Base-by-base conservation (phyloP, 2,888 invertebrate genomes). In the Parascotia fuliginaria region DNA sequence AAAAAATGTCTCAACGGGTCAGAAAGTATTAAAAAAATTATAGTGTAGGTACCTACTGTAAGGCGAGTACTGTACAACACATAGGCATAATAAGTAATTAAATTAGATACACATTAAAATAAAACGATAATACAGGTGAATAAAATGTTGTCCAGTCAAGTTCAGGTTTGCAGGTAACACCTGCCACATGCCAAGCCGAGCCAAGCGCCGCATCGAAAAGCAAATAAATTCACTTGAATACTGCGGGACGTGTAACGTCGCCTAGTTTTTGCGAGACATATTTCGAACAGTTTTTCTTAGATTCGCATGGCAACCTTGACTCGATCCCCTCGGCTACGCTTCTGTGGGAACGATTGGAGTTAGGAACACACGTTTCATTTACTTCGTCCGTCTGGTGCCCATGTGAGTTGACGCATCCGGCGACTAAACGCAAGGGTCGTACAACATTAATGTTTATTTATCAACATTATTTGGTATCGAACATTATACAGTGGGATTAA, bases 381-480 rank as follows among this genome's bases (percentile, higher is more conserved):
- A 77, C 79, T 73, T 70, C 70, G 79, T 56, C 69, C 86, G 89
- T 87, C 87, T 90, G 91, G 84, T 77, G 78, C 67, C 84, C 91
- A 91, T 89, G 85, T 91, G 91, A 91, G 87, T 77, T 66, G 66
- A 70, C 83, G 85, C 86, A 88, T 89, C 89, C 89, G 89, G 87
- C 79, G 70, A 74, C 72, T 78, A 73, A 73, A 75, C 73, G 70
- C 73, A 75, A 76, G 77, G 74, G 72, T 70, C 69, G 54, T 70
- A 65, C 73, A 70, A 74, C 77, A 68, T 70, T 65, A 64, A 60
- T 72, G 75, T 81, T 84, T 86, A 82, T 82, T 85, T 83, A 80
- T 79, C 71, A 71, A 65, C 58, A 71, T 73, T 70, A 72, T 75
- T 75, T 73, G 56, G 60, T 49, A 68, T 60, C 27, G 6, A 28